Base-by-base conservation (phyloP, 2,888 invertebrate genomes). In the Dolichopus griseipennis region DNA sequence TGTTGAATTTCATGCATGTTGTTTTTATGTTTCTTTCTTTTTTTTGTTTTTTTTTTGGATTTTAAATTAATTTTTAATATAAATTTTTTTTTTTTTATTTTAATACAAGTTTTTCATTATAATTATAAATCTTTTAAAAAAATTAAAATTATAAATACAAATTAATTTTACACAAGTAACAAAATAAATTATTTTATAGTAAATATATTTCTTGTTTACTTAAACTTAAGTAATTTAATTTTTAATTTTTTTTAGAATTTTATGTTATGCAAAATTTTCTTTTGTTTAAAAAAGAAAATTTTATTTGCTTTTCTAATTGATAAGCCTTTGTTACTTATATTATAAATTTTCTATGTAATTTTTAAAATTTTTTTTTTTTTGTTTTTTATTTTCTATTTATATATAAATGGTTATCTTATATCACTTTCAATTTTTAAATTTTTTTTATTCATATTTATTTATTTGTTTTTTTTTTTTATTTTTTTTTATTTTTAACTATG, bases 141-240 rank as follows among this genome's bases (percentile, higher is more conserved):
- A 52, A 52, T 6, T 1, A 18, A 52, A 52, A 18, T 52, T 52
- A 18, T 52, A 52, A 52, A 52, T 68, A 62, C 65, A 67, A 68
- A 68, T 61, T 34, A 68, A 61, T 61, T 68, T 68, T 68, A 68
- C 65, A 68, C 68, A 68, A 68, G 68, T 68, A 68, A 68, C 68
- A 68, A 68, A 68, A 68, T 68, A 68, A 68, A 68, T 65, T 65
- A 68, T 68, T 65, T 61, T 61, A 65, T 68, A 61, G 52, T 52
- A 52, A 6, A 52, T 68, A 68, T 65, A 65, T 68, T 20, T 62
- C 8, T 62, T 62, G 64, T 67, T 67, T 65, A 67, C 27, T 27
- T 27, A 27, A 27, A 27, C 27, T 27, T 4, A 27, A 27, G 3
- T 27, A 27, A 27, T 4, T 2, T 27, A 27, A 27, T 27, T 27